Percentiles rank a stretch among this genome's conserved stretches.
Evolutionary conservation across 2,113 vertebrate species (phyloP).

Genomic region (Ochotona princeps): DNA sequence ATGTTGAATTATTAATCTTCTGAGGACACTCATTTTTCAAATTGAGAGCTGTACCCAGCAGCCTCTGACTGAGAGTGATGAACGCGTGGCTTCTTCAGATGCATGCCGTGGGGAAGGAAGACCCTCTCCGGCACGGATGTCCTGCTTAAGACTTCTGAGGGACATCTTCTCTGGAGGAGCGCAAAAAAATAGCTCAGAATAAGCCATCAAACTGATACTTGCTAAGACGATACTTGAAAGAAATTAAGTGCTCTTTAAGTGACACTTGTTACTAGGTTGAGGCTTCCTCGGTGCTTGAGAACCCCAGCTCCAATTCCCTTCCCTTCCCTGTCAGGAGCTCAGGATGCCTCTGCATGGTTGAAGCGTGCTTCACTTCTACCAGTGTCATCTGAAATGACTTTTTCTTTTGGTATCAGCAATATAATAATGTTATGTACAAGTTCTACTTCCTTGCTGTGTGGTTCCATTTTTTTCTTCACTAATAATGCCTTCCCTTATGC

Average conservation of each 20-base stretch:
- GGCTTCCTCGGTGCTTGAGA: slow-evolving; percentile 37
- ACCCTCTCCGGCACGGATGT: slow-evolving; percentile 13
- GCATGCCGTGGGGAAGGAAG: neutral
- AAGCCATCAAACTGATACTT: slow-evolving; percentile 50
- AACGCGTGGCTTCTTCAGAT: slow-evolving; percentile 4
- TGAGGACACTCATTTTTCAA: slow-evolving; percentile 51
- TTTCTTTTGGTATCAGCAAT: neutral
- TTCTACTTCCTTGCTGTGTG: neutral
- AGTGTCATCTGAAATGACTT: neutral
- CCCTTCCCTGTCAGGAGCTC: slow-evolving; percentile 13
- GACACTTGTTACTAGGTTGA: slow-evolving; percentile 43
- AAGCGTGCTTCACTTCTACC: neutral
- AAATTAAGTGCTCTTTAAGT: slow-evolving; percentile 74
- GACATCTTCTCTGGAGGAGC: slow-evolving; percentile 27
- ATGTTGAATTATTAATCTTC: slow-evolving; percentile 64
- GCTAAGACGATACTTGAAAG: slow-evolving; percentile 62
- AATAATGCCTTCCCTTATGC: neutral
- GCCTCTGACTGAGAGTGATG: neutral
- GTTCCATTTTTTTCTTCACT: neutral
- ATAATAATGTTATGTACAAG: neutral
- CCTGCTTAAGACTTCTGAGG: slow-evolving; percentile 23
- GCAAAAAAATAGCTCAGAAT: slow-evolving; percentile 46
- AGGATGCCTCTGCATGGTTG: neutral
- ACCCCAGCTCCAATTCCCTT: neutral
- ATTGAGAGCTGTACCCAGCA: slow-evolving; percentile 31